A percentile compares a stretch with the other conserved stretches of the same genome.
Conservation (phyloP, 2,888 invertebrate species). For the Troides oblongomaculatus region DNA sequence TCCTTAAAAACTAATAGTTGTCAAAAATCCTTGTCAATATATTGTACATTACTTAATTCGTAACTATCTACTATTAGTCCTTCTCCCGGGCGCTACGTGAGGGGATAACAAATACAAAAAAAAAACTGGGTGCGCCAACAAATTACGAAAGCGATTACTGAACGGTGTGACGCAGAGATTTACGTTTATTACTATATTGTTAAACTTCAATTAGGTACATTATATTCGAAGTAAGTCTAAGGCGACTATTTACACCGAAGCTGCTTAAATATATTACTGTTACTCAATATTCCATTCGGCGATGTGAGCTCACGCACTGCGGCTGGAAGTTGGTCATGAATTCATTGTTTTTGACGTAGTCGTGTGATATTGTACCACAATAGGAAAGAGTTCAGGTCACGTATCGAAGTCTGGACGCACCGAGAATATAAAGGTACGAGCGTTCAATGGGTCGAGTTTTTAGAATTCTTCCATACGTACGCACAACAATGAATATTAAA, state of each 20-base stretch:
- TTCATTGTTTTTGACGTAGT: constrained; percentile 73
- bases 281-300: constrained; percentile 40
- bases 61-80: constrained; percentile 10
- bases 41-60: background rate
- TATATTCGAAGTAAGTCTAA: constrained; percentile 31
- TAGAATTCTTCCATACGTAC: constrained; percentile 58
- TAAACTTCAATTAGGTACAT: constrained; percentile 29
- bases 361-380: constrained; percentile 73
- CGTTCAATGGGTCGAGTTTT: constrained; percentile 66
- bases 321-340: constrained; percentile 37
- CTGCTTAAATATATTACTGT: constrained; percentile 46
- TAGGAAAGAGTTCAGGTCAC: constrained; percentile 76
- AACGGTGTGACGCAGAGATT: constrained; percentile 27
- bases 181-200: constrained; percentile 28
- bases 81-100: constrained; percentile 17
- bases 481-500: constrained; percentile 44
- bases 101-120: constrained; percentile 19
- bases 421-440: constrained; percentile 66
- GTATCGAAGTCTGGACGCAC: constrained; percentile 58
- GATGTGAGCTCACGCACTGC: constrained; percentile 29
- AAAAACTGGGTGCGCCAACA: constrained; percentile 11
- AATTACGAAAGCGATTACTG: constrained; percentile 29
- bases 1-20: no score
- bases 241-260: constrained; percentile 37
- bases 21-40: background rate